These are phyloP conservation scores for Mus pahari DNA, from an alignment of 2,113 vertebrate species.

Conservation along the genomic window DNA sequence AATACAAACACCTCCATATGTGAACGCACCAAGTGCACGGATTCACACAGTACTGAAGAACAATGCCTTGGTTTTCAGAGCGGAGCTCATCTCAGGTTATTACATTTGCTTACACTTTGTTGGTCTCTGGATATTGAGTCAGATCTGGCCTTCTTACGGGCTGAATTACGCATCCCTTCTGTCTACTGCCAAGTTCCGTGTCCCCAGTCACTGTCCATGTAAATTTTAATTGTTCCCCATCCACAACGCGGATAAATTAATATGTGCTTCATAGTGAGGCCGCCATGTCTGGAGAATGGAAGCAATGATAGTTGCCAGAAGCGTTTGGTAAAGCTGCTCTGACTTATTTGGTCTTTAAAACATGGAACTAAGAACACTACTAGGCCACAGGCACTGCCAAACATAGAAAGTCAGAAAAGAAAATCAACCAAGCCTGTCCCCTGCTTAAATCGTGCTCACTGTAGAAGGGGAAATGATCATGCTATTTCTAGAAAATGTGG, in stretches of 20 bases:
- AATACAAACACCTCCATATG: background rate
- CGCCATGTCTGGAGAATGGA: background rate
- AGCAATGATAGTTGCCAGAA: background rate
- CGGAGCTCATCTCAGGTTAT: background rate
- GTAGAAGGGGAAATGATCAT: background rate
- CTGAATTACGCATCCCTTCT: constrained; percentile 9
- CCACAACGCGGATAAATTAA: background rate
- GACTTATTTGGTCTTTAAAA: background rate
- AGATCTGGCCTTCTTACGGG: background rate
- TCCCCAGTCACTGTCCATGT: background rate
- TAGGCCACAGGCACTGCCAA: background rate
- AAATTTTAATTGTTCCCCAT: background rate
- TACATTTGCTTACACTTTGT: background rate
- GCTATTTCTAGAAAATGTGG: background rate
- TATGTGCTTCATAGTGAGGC: background rate
- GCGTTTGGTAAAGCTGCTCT: background rate
- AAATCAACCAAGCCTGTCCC: background rate
- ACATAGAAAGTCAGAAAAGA: background rate
- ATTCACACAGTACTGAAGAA: too few relatives aligned
- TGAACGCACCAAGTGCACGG: background rate
- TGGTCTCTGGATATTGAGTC: background rate
- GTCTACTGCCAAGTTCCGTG: background rate
- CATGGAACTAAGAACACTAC: background rate
- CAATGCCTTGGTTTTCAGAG: background rate
- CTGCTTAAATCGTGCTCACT: constrained; percentile 12